Conservation (phyloP, 2,113 vertebrate genomes). For the Sinocyclocheilus rhinocerous region DNA sequence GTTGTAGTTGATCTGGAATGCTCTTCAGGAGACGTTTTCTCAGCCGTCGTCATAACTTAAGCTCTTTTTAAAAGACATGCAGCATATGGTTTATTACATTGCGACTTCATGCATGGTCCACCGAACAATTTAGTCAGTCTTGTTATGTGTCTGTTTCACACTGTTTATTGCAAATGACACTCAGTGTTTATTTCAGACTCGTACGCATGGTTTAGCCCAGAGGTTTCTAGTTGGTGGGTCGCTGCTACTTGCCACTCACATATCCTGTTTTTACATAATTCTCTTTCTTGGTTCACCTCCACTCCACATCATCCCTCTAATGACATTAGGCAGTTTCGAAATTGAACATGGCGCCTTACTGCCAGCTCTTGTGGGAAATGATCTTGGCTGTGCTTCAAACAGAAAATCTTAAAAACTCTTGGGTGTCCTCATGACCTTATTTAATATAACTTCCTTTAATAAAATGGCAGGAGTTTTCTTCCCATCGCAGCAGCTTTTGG, state of each 20-base stretch:
- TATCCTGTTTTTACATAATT: constrained; percentile 64
- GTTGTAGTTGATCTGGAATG: constrained; percentile 20
- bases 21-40: not conserved
- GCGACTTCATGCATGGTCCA: constrained; percentile 24
- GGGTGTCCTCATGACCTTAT: constrained; percentile 26
- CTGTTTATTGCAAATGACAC: constrained; percentile 24
- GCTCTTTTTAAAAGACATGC: constrained; percentile 20
- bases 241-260: constrained; percentile 22
- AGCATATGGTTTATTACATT: constrained; percentile 40
- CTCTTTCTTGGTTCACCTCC: constrained; percentile 46
- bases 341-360: constrained; percentile 44
- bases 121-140: constrained; percentile 8
- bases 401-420: constrained; percentile 35
- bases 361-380: constrained; percentile 48
- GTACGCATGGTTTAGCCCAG: not conserved
- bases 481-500: constrained; percentile 23
- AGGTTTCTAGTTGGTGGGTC: not conserved
- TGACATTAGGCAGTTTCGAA: constrained; percentile 39
- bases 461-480: constrained; percentile 33
- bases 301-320: constrained; percentile 40
- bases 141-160: constrained; percentile 10
- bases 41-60: constrained; percentile 2
- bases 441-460: constrained; percentile 25
- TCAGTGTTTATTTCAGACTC: constrained; percentile 12
- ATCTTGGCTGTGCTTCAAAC: constrained; percentile 31